Conservation (phyloP, 2,113 vertebrate species). For the Cyanistes caeruleus region DNA sequence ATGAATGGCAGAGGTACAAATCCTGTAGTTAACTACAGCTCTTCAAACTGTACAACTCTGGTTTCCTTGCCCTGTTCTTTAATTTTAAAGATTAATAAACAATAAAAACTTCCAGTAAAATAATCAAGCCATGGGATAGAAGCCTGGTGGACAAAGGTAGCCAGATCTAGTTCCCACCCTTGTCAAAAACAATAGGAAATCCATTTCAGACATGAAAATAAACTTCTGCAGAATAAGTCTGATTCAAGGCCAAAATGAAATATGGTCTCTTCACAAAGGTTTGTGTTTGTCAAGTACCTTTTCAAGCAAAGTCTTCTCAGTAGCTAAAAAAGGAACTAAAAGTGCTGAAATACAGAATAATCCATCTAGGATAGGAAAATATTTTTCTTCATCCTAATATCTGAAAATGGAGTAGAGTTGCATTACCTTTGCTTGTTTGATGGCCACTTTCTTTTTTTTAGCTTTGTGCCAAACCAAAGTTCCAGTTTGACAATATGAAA, state of each 20-base stretch:
- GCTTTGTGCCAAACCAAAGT: neutral
- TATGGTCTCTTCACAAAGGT: neutral
- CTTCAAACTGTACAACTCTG: neutral
- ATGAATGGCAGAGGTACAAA: neutral
- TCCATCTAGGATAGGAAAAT: neutral
- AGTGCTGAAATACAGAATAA: slow-evolving; percentile 40
- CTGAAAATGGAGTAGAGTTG: neutral
- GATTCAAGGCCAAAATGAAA: slow-evolving; percentile 37
- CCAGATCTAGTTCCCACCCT: slow-evolving; percentile 3
- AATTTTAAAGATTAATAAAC: slow-evolving; percentile 8
- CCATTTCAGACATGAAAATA: slow-evolving; percentile 53
- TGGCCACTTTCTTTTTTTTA: neutral
- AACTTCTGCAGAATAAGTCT: slow-evolving; percentile 11
- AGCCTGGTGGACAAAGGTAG: neutral
- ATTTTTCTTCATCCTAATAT: neutral
- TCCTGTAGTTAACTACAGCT: neutral
- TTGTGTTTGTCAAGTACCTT: neutral
- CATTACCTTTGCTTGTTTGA: neutral
- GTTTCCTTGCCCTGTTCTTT: neutral
- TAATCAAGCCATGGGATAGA: neutral
- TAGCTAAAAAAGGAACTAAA: neutral
- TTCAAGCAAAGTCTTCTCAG: neutral
- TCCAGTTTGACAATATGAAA: neutral
- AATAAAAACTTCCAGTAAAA: neutral
- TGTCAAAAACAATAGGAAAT: slow-evolving; percentile 57